Evolutionary conservation across 2,888 invertebrate genomes (phyloP).

Genomic region (Loripinus fragilis): DNA sequence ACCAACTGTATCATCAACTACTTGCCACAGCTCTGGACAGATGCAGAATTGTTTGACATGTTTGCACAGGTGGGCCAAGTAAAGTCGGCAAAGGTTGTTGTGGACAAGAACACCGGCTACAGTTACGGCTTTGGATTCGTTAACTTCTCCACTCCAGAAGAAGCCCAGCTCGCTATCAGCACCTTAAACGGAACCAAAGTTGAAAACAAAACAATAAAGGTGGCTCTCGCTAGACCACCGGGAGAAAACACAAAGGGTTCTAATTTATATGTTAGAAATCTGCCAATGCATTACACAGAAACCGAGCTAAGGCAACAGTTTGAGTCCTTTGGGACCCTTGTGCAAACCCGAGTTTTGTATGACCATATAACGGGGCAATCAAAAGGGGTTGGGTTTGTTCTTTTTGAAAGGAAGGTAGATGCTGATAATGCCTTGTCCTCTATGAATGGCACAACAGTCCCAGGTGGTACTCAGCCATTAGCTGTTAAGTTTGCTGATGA

Average conservation of each 20-base stretch:
- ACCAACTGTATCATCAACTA: constrained; percentile 98
- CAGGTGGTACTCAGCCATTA: constrained; percentile 92
- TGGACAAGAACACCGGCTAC: constrained; percentile 90
- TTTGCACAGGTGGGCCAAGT: constrained; percentile 95
- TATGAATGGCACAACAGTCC: constrained; percentile 91
- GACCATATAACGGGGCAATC: constrained; percentile 95
- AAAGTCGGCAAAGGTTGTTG: constrained; percentile 91
- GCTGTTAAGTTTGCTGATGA: constrained; percentile 94
- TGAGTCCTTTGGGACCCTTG: constrained; percentile 94
- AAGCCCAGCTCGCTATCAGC: constrained; percentile 93
- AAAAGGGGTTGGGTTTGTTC: constrained; percentile 94
- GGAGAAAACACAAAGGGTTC: constrained; percentile 97
- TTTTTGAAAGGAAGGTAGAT: constrained; percentile 92
- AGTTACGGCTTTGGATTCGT: constrained; percentile 98
- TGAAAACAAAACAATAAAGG: constrained; percentile 96
- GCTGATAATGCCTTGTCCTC: constrained; percentile 94
- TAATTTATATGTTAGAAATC: constrained; percentile 96
- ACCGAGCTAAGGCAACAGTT: constrained; percentile 93
- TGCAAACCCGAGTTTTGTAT: constrained; percentile 94
- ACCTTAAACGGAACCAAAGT: constrained; percentile 94
- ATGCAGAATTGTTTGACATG: constrained; percentile 94
- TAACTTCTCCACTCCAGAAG: constrained; percentile 93
- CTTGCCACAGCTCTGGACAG: constrained; percentile 96
- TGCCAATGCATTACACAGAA: constrained; percentile 88
- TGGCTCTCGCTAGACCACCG: constrained; percentile 95